A percentile compares a stretch with the other conserved stretches of the same genome.
Evolutionary conservation across 2,797 vertebrate species (phyloP).

Genomic region (Agapornis canus): DNA sequence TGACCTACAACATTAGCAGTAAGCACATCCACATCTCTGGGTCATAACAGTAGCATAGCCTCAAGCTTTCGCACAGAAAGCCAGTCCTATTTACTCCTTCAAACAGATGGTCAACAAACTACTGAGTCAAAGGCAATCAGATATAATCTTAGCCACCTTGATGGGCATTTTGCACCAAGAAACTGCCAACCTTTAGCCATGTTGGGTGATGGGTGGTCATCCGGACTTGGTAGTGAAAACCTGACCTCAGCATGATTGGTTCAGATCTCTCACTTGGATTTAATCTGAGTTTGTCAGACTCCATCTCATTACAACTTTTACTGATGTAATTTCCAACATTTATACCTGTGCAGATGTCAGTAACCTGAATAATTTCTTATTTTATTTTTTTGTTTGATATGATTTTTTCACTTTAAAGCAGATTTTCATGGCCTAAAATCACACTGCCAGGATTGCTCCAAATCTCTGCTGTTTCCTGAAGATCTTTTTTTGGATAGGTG

Average conservation of each 20-base stretch:
- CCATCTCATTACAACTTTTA: background rate
- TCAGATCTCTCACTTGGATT: background rate
- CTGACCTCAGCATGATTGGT: background rate
- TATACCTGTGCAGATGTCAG: background rate
- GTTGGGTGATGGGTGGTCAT: background rate
- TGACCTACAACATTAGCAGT: accelerated
- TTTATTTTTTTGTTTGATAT: background rate
- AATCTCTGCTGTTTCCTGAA: background rate
- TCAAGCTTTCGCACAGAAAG: background rate
- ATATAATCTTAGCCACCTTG: background rate
- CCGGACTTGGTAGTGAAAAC: background rate
- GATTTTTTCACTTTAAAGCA: background rate
- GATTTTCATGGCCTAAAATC: background rate
- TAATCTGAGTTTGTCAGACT: background rate
- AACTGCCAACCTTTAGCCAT: background rate
- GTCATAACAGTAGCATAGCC: background rate
- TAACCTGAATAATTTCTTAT: background rate
- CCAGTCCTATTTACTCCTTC: background rate
- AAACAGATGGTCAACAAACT: background rate
- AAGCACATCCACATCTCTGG: background rate
- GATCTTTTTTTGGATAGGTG: constrained; percentile 6
- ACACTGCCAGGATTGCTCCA: background rate
- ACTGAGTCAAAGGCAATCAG: background rate
- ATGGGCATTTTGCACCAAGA: background rate
- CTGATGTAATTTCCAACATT: background rate